phyloP scores from a whole-genome alignment of 2,113 vertebrate genomes.

The Oxyruncus cristatus region DNA sequence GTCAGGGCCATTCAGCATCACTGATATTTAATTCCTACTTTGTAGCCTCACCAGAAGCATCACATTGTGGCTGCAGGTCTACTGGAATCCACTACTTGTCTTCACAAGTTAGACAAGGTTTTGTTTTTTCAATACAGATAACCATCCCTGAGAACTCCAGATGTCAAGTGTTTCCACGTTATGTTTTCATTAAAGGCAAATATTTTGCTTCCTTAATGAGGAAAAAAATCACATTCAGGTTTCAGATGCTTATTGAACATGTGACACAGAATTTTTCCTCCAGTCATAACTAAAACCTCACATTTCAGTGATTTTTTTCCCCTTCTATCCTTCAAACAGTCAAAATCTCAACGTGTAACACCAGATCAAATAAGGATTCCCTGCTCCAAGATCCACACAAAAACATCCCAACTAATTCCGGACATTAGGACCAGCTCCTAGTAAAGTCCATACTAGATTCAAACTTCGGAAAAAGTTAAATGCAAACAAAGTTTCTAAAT shows the following conservation, averaged over 20 bases:
- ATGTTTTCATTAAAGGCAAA: background rate
- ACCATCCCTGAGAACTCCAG: background rate
- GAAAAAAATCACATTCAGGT: background rate
- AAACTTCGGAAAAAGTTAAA: background rate
- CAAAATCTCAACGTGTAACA: background rate
- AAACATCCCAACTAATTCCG: background rate
- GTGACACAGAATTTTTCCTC: background rate
- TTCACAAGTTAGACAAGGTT: background rate
- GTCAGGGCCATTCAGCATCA: background rate
- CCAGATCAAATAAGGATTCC: background rate
- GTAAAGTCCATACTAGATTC: background rate
- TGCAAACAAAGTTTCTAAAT: background rate
- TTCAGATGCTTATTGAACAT: background rate
- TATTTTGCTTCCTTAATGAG: background rate
- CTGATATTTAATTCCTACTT: background rate
- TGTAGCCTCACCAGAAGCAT: background rate
- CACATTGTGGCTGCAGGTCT: background rate
- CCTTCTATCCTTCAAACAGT: background rate
- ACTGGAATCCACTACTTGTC: background rate
- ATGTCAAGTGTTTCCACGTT: background rate
- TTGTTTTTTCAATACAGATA: background rate
- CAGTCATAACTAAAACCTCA: background rate
- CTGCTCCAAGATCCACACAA: background rate
- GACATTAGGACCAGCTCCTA: background rate
- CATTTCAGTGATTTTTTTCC: background rate